Percentiles rank a stretch among this genome's conserved stretches.
Evolutionary conservation across 2,797 vertebrate genomes (phyloP).

Genomic region (Loris lydekkerianus): DNA sequence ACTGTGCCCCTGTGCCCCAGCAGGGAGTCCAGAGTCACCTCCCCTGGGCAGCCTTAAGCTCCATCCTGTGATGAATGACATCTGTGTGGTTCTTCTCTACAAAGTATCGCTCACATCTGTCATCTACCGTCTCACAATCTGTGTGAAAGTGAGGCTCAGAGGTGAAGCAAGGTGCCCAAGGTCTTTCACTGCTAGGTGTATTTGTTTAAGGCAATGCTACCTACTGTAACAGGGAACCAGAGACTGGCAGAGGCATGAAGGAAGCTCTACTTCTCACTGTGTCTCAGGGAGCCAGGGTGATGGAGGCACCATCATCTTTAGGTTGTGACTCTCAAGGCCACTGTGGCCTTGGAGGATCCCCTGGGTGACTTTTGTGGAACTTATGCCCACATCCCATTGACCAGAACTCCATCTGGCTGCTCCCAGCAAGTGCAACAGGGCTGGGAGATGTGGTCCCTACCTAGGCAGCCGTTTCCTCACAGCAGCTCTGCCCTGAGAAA

Average conservation of each 20-base stretch:
- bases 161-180: neutral
- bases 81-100: neutral
- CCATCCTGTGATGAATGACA: neutral
- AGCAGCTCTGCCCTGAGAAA: neutral
- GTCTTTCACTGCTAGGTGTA: neutral
- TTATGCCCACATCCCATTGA: neutral
- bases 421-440: neutral
- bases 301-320: neutral
- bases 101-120: neutral
- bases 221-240: neutral
- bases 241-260: neutral
- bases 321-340: neutral
- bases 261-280: neutral
- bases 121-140: neutral
- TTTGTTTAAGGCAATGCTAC: neutral
- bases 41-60: neutral
- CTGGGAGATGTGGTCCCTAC: neutral
- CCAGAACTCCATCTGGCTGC: neutral
- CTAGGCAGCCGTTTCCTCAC: neutral
- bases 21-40: neutral
- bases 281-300: neutral
- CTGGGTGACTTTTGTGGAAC: neutral
- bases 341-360: neutral
- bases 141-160: neutral
- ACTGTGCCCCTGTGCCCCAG: neutral